A percentile compares a stretch with the other conserved stretches of the same genome.
Conservation (phyloP, 2,888 invertebrate species). For the Tetragnatha montana region DNA sequence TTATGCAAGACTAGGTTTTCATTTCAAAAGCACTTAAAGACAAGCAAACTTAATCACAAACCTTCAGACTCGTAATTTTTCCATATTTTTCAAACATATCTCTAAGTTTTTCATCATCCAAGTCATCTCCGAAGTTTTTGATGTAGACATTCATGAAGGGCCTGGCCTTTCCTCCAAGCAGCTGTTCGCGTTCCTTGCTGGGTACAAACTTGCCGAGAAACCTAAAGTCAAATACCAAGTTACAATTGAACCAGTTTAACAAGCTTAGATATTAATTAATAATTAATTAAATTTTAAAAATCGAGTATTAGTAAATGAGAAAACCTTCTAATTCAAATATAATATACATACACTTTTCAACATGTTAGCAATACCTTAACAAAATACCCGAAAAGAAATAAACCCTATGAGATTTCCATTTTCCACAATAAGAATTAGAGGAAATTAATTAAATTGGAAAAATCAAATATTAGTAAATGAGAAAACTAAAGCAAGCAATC, state of each 20-base stretch:
- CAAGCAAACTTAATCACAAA: constrained; percentile 75
- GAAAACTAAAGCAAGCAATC: no score
- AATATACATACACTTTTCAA: no score
- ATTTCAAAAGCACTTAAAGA: not conserved
- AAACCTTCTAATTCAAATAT: no score
- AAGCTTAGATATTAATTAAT: not conserved
- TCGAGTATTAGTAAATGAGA: no score
- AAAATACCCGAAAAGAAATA: not conserved
- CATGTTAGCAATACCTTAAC: no score
- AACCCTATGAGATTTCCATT: not conserved
- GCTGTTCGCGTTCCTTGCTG: constrained; percentile 97
- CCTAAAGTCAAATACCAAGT: constrained; percentile 75
- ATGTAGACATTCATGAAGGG: constrained; percentile 98
- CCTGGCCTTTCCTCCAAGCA: constrained; percentile 93
- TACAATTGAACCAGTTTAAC: not conserved
- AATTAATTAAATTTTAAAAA: no score
- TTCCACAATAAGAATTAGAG: no score
- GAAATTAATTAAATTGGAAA: no score
- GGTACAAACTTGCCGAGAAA: constrained; percentile 98
- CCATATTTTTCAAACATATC: constrained; percentile 96
- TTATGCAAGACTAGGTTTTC: no score
- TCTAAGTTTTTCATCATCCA: constrained; percentile 90
- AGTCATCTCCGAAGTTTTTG: constrained; percentile 98
- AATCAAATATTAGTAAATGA: no score
- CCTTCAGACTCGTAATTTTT: constrained; percentile 92